phyloP scores from a whole-genome alignment of 2,797 vertebrate species.

The Threskiornis aethiopicus region DNA sequence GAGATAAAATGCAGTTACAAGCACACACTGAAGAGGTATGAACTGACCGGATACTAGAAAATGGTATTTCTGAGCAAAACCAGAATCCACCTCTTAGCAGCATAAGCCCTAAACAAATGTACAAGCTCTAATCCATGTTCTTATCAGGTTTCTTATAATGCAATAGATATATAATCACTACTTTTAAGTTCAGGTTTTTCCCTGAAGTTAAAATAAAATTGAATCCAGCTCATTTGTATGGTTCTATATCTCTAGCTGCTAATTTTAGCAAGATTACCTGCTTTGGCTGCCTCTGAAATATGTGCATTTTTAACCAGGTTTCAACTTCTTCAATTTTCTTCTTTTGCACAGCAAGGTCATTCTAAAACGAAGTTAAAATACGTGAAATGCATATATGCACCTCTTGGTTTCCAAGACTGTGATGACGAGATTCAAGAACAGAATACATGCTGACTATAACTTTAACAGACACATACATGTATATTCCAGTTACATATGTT shows the following conservation, averaged over 20 bases:
- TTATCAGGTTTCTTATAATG: not conserved
- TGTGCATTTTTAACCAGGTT: slow-evolving; percentile 84
- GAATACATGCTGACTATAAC: not conserved
- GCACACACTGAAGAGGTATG: not conserved
- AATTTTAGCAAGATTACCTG: slow-evolving; percentile 66
- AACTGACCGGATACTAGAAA: not conserved
- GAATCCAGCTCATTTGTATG: fast-evolving
- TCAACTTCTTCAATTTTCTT: slow-evolving; percentile 97
- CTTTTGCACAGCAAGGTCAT: slow-evolving; percentile 93
- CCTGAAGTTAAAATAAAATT: not conserved
- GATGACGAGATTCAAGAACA: not conserved
- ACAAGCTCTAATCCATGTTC: not conserved
- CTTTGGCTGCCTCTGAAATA: slow-evolving; percentile 67
- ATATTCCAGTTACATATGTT: not conserved
- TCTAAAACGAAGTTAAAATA: slow-evolving; percentile 72
- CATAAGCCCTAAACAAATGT: not conserved
- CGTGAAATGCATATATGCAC: not conserved
- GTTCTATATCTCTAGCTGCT: not conserved
- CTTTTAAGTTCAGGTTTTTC: not conserved
- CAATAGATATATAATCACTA: too few species aligned
- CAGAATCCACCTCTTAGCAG: not conserved
- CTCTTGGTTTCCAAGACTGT: not conserved
- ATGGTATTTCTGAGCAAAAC: not conserved
- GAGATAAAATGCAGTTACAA: not conserved
- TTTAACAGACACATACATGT: fast-evolving